phyloP scores from a whole-genome alignment of 1,140 invertebrate genomes.

The Drosophila neocordata region DNA sequence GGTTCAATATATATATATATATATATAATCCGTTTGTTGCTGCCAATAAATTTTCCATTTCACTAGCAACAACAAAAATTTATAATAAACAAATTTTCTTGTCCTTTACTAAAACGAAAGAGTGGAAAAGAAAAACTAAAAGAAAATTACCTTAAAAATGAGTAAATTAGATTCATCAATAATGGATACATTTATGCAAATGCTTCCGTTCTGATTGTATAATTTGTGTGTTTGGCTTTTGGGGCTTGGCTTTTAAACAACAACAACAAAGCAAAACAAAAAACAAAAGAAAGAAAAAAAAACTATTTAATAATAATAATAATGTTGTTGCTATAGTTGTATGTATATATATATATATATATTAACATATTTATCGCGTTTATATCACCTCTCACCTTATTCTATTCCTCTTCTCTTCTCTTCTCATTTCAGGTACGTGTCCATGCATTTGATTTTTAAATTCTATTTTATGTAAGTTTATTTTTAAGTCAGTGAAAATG shows the following conservation, averaged over 20 bases:
- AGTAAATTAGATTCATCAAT: background rate
- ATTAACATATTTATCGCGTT: constrained; percentile 30
- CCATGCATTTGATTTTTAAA: constrained; percentile 37
- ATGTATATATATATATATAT: constrained; percentile 16
- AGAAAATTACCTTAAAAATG: constrained; percentile 7
- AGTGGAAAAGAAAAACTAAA: background rate
- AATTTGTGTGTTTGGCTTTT: too few relatives aligned
- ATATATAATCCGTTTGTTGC: background rate
- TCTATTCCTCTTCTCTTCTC: constrained; percentile 10
- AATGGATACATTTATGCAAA: constrained; percentile 24
- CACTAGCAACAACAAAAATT: too few relatives aligned
- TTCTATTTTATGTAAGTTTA: constrained; percentile 46
- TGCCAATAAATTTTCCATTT: background rate
- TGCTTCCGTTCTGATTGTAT: constrained; percentile 22
- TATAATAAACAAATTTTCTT: too few relatives aligned
- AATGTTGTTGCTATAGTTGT: too few relatives aligned
- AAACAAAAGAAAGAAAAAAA: background rate
- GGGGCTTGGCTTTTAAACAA: constrained; percentile 2
- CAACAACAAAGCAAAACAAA: background rate
- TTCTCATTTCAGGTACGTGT: constrained; percentile 52
- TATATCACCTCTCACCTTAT: background rate
- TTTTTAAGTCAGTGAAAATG: background rate
- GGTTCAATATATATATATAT: constrained; percentile 34
- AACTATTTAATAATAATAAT: too few relatives aligned
- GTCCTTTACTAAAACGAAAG: too few relatives aligned